phyloP scores from a whole-genome alignment of 2,113 vertebrate species.

The Corythaeola cristata region DNA sequence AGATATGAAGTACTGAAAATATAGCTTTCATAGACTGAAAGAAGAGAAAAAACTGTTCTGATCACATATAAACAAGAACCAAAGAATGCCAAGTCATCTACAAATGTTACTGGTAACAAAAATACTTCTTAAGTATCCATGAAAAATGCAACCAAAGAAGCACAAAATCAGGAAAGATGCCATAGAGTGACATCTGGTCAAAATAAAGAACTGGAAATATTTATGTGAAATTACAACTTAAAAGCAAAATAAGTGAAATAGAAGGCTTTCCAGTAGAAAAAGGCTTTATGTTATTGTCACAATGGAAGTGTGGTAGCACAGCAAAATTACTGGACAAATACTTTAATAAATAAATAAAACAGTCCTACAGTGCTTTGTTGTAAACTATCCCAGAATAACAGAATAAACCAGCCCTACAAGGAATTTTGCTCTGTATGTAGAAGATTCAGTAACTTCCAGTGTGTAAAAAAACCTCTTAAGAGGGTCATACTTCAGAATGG shows the following conservation, averaged over 20 bases:
- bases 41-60: neutral
- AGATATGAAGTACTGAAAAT: neutral
- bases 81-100: neutral
- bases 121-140: neutral
- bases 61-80: neutral
- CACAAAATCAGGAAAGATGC: neutral
- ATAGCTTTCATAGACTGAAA: neutral
- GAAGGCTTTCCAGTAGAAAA: neutral
- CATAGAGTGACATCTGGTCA: neutral
- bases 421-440: neutral
- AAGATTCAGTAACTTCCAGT: neutral
- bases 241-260: neutral
- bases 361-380: neutral
- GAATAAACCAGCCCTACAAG: neutral
- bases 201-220: conserved; percentile 15
- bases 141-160: neutral
- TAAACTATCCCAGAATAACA: neutral
- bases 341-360: neutral
- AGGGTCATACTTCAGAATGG: neutral
- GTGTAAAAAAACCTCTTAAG: neutral
- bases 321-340: neutral
- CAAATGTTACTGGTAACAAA: neutral
- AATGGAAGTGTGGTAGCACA: neutral
- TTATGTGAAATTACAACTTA: neutral
- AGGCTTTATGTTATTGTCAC: neutral